Base-by-base conservation (phyloP, 2,113 vertebrate genomes). In the Pseudopipra pipra region DNA sequence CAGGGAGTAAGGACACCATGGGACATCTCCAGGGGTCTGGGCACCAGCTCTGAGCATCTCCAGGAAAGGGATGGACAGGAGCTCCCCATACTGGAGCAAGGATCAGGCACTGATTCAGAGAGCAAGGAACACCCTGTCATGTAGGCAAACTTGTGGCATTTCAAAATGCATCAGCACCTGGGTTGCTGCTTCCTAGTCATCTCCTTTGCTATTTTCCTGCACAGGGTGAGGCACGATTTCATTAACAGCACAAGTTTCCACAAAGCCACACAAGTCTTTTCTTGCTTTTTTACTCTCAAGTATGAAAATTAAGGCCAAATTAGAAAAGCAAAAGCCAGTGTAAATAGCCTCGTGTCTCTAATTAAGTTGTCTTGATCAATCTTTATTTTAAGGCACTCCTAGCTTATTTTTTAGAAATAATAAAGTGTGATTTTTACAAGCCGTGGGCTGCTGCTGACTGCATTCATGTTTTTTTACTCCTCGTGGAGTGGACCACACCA, bases 251-350 rank as follows among this genome's bases (percentile, higher is more conserved):
- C 2, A 24, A 30, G 47, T 75, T 93, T 85, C 70, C 12, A 9
- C 12, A 55, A 54, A 87, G 49, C 56, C 73, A 74, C 2, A 4
- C 27, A 61, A 87, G 61, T 55, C 91, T 91, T 78, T 44, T 86
- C 77, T 91, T 93, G 52, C 46, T 89, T 87, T 52, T 55, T 78
- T 89, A 87, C 44, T 55, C 33, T 78, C 52, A 68, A 78, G 85
- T 56, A 56, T 54, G 71, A 91, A 96, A 91, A 93, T 94, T 78
- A 87, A 93, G 73, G 78, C 24, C 87, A 89, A 94, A 93, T 93
- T 93, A 52, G 70, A 89, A 72, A 68, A 86, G 58, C 24, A 67
- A 85, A 89, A 87, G 44, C 35, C 82, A 83, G 6, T 28, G 62
- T 79, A 79, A 94, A 95, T 73, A 95, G 63, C 58, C 58, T 78